phyloP scores from a whole-genome alignment of 2,888 invertebrate genomes.

The Lepeophtheirus nordmannii region DNA sequence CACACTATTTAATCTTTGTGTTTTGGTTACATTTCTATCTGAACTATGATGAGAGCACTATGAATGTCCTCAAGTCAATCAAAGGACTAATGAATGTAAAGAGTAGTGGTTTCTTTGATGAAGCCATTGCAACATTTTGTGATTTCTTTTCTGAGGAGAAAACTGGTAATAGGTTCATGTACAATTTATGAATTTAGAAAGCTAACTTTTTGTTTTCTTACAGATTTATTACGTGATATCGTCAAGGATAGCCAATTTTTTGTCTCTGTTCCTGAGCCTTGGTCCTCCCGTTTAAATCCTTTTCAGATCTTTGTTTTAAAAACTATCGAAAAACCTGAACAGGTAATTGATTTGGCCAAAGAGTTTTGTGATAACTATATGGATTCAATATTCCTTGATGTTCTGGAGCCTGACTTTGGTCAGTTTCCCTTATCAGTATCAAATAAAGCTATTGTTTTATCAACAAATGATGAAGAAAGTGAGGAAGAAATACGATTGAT shows the following conservation, averaged over 20 bases:
- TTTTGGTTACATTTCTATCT: neutral
- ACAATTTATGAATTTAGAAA: too few species aligned
- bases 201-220: too few species aligned
- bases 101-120: too few species aligned
- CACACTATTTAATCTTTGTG: neutral
- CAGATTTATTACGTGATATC: too few species aligned
- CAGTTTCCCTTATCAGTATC: neutral
- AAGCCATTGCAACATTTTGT: too few species aligned
- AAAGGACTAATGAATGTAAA: neutral
- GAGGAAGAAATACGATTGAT: neutral
- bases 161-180: too few species aligned
- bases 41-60: neutral
- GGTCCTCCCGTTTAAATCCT: too few species aligned
- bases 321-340: neutral
- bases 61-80: neutral
- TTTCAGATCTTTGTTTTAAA: too few species aligned
- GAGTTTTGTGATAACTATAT: neutral
- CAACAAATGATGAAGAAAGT: neutral
- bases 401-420: neutral
- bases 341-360: neutral
- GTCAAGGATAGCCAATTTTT: too few species aligned
- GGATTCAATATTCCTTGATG: neutral
- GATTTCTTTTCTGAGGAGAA: too few species aligned
- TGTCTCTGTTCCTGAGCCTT: too few species aligned
- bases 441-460: neutral